Base-by-base conservation (phyloP, 1,140 invertebrate genomes). In the Microplitis mediator region DNA sequence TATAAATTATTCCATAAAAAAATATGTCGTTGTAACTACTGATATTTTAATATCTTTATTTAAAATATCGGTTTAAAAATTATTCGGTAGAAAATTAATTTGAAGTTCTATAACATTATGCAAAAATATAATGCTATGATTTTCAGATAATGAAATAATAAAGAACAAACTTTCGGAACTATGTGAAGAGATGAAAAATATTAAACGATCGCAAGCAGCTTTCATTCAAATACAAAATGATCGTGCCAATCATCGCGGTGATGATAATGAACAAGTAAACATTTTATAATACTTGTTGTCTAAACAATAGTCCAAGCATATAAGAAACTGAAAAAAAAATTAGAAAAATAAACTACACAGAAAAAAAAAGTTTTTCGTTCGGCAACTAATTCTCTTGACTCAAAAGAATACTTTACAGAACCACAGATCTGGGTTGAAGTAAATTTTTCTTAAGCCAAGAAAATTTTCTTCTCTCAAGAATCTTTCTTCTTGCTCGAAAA, bases 91-190 rank as follows among this genome's bases (percentile, higher is more conserved):
- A 62, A 34, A 32, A 62, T 3, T 32, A n/a, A 23, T 62, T 62
- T 3, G 0, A 32, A 13, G 8, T 35, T 32, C 8, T 0, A 34
- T 36, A 36, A 0, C n/a, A 62, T 23, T n/a, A 62, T 62, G 0
- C 23, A 32, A 23, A 62, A 62, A 62, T 31, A 31, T 34, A 1
- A 62, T 35, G 13, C 6, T 62, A 36, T 23, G n/a, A 54, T 8
- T 54, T 62, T n/a, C 23, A 62, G 60, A 62, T 62, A 62, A 6
- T 62, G 31, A 62, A 62, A 34, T 62, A 4, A 62, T 62, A 34
- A 62, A 23, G 4, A 36, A 62, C 9, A 36, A 32, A 31, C 60
- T 62, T 36, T 62, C 13, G 60, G 23, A 62, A 36, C 60, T 36
- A 16, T 34, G 60, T 32, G 23, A 5, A 1, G 60, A 36, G 31